These are phyloP conservation scores for Indri indri DNA, from an alignment of 2,113 vertebrate genomes.

Conservation along the genomic window DNA sequence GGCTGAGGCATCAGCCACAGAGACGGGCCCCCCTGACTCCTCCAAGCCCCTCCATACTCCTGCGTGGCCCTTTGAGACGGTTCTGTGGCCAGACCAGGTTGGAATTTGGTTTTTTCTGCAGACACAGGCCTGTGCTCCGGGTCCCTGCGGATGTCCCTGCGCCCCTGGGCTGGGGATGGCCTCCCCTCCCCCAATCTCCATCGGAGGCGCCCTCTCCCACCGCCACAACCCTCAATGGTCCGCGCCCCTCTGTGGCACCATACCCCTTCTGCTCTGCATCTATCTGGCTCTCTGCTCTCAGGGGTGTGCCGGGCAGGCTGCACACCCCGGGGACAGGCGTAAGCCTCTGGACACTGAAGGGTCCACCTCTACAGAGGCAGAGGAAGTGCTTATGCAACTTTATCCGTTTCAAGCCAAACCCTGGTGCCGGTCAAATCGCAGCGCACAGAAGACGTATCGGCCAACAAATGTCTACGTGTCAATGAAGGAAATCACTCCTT, in stretches of 20 bases:
- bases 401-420: background rate
- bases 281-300: background rate
- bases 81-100: background rate
- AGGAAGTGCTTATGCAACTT: background rate
- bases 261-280: background rate
- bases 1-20: background rate
- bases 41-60: background rate
- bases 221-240: background rate
- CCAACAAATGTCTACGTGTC: too few relatives aligned
- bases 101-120: background rate
- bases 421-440: background rate
- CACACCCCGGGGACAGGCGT: too few relatives aligned
- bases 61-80: background rate
- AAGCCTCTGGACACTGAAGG: background rate
- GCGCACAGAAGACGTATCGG: fast-evolving
- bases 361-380: background rate
- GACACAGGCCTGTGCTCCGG: background rate
- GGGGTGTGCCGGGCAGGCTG: background rate
- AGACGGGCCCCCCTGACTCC: too few relatives aligned
- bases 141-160: background rate
- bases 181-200: background rate
- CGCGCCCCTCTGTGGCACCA: too few relatives aligned
- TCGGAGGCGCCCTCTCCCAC: background rate
- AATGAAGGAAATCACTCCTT: background rate
- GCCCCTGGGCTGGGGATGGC: background rate